Base-by-base conservation (phyloP, 2,113 vertebrate species). In the Callaeas wilsoni region DNA sequence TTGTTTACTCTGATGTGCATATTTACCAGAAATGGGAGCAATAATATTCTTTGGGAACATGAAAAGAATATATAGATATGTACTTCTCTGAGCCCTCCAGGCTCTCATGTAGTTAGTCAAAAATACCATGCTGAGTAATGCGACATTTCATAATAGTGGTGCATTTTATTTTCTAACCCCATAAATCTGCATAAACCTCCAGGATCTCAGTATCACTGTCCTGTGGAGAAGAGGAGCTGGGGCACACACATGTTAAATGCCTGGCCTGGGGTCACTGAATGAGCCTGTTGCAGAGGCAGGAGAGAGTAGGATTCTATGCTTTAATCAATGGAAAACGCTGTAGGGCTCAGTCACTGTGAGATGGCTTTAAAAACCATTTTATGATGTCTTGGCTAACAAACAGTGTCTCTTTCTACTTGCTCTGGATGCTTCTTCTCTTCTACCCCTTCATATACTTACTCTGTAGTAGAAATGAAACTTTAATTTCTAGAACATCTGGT, bases 1-100 rank as follows among this genome's bases (percentile, higher is more conserved):
- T 96, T 95, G 75, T 94, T 93, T 93, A 80, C 76, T 88, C 78
- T 91, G 92, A 70, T 68, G 46, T 94, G 78, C 78, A 50, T 79
- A 84, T 87, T 94, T 93, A 88, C n/a, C 49, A 91, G 70, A 92
- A 93, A 77, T 81, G 46, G 53, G 70, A 87, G 60, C 68, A 70
- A 55, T 84, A 89, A 56, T 44, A 30, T 44, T 79, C 41, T 92
- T 63, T 50, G 27, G 30, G 63, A 89, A 62, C 47, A 81, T 62
- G 67, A 44, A 62, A 85, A 80, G 18, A 50, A 65, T 63, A 47
- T 41, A 49, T 52, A 32, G 67, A 47, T 63, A 21, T 21, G 4
- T 55, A 71, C 39, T 77, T 81, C 39, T 56, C 27, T 68, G 73
- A 70, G 37, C 56, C 55, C 68, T 12, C 49, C 53, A 78, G 71